These are phyloP conservation scores for Caenorhabditis macrosperma DNA, from an alignment of 2,888 invertebrate genomes.

Conservation along the genomic window DNA sequence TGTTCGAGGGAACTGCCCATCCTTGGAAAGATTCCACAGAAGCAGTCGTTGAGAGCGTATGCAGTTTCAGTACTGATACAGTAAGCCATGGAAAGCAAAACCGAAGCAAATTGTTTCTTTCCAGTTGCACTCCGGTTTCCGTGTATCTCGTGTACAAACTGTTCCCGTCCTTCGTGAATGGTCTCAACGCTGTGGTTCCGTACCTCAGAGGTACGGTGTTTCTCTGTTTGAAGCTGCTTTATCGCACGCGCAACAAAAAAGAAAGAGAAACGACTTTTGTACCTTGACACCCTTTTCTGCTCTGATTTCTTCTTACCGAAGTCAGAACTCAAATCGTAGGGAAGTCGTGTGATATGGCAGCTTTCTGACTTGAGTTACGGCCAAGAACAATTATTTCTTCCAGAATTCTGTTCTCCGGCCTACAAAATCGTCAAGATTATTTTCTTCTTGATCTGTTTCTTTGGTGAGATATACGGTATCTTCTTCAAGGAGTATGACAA, in stretches of 20 bases:
- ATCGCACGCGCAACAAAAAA: too few species aligned
- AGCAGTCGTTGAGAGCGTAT: conserved; percentile 4
- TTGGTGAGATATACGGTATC: neutral
- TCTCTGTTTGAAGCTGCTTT: too few species aligned
- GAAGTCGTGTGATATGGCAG: neutral
- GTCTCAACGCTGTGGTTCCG: too few species aligned
- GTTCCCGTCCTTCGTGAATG: neutral
- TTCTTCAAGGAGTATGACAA: neutral
- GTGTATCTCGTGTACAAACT: neutral
- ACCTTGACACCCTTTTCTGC: too few species aligned
- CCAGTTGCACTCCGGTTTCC: neutral
- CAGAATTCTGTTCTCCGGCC: neutral
- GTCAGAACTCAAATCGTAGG: neutral
- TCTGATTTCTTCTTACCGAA: too few species aligned
- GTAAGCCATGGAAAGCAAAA: neutral
- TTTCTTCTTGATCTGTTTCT: neutral
- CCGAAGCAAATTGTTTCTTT: neutral
- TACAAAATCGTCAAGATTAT: neutral
- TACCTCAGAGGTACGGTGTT: too few species aligned
- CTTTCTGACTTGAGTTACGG: neutral
- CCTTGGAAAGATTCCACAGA: neutral
- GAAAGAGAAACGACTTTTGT: too few species aligned
- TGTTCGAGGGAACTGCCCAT: neutral
- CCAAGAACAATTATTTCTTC: neutral
- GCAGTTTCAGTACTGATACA: conserved; percentile 9